Conservation (phyloP, 37 sponge, comb jelly and placozoan genomes). For the Halisarca cf. caerulea region DNA sequence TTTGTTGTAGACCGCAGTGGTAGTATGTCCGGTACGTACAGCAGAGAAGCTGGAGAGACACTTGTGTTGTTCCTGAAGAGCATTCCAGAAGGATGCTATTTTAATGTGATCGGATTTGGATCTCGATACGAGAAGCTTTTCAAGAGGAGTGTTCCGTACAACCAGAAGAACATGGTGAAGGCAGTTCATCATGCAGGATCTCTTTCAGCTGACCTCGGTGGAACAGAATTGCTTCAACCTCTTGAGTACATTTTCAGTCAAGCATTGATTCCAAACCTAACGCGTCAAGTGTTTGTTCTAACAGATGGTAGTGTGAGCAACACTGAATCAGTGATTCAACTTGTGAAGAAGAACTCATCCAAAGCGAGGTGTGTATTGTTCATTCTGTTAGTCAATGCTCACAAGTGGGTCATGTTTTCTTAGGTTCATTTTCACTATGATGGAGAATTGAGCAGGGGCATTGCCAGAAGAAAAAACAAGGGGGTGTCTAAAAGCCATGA, state of each 20-base stretch:
- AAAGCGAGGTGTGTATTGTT: slow-evolving; percentile 51
- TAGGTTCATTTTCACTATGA: no score
- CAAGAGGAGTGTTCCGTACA: slow-evolving; percentile 57
- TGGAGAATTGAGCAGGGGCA: no score
- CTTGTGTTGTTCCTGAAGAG: slow-evolving; percentile 82
- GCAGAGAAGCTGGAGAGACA: slow-evolving; percentile 71
- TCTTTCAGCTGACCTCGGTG: slow-evolving; percentile 67
- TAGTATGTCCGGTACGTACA: slow-evolving; percentile 74
- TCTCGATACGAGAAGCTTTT: slow-evolving; percentile 52
- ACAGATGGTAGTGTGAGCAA: slow-evolving; percentile 75
- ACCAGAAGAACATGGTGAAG: slow-evolving; percentile 58
- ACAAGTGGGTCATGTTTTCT: no score
- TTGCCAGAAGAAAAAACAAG: no score
- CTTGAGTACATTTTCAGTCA: slow-evolving; percentile 50
- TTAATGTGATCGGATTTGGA: slow-evolving; percentile 90
- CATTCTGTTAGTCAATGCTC: no score
- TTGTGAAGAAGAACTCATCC: slow-evolving; percentile 42
- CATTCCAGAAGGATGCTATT: slow-evolving; percentile 71
- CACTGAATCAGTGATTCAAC: slow-evolving; percentile 41
- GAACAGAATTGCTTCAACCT: slow-evolving; percentile 65
- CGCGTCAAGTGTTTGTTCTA: slow-evolving; percentile 60
- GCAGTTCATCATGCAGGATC: slow-evolving; percentile 58
- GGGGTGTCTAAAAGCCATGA: no score
- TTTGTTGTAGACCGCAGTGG: slow-evolving; percentile 89
- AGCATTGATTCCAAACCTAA: slow-evolving; percentile 16